A percentile compares a stretch with the other conserved stretches of the same genome.
These are phyloP conservation scores for Lytechinus pictus DNA, from an alignment of 35 echinoderm and acorn worm genomes.

Conservation along the genomic window DNA sequence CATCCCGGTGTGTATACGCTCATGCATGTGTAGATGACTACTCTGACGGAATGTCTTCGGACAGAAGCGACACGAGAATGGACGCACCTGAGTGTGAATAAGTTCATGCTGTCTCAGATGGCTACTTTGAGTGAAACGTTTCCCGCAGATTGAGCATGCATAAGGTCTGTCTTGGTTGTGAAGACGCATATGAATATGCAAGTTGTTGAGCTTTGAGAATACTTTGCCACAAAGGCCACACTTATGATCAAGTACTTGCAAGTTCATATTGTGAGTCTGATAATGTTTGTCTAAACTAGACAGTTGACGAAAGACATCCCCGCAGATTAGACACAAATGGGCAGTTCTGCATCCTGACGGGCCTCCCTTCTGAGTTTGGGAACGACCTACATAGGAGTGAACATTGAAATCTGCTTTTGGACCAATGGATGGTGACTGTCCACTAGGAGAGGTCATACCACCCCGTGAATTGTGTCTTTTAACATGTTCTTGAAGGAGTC, in stretches of 20 bases:
- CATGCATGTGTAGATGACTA: slow-evolving; percentile 57
- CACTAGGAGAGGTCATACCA: not conserved
- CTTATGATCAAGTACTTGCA: slow-evolving; percentile 30
- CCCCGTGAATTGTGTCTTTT: slow-evolving; percentile 37
- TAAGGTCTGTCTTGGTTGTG: slow-evolving; percentile 65
- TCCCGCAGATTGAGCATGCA: slow-evolving; percentile 59
- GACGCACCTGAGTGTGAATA: slow-evolving; percentile 80
- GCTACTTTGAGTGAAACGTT: slow-evolving; percentile 66
- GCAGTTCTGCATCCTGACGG: not conserved
- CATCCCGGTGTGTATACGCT: slow-evolving; percentile 61
- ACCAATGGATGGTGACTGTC: not conserved
- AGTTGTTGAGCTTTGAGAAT: slow-evolving; percentile 48
- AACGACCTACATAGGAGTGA: not conserved
- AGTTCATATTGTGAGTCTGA: slow-evolving; percentile 28
- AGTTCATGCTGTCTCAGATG: slow-evolving; percentile 74
- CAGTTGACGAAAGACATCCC: slow-evolving; percentile 16
- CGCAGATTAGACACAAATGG: slow-evolving; percentile 17
- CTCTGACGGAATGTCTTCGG: slow-evolving; percentile 71
- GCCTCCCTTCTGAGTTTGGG: not conserved
- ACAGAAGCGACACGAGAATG: slow-evolving; percentile 73
- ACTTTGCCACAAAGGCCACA: slow-evolving; percentile 62
- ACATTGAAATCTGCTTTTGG: slow-evolving; percentile 37
- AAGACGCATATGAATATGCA: slow-evolving; percentile 65
- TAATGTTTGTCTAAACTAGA: slow-evolving; percentile 38
- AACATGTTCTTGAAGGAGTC: slow-evolving; percentile 32